phyloP scores from a whole-genome alignment of 2,113 vertebrate genomes.

The Chiloscyllium plagiosum region DNA sequence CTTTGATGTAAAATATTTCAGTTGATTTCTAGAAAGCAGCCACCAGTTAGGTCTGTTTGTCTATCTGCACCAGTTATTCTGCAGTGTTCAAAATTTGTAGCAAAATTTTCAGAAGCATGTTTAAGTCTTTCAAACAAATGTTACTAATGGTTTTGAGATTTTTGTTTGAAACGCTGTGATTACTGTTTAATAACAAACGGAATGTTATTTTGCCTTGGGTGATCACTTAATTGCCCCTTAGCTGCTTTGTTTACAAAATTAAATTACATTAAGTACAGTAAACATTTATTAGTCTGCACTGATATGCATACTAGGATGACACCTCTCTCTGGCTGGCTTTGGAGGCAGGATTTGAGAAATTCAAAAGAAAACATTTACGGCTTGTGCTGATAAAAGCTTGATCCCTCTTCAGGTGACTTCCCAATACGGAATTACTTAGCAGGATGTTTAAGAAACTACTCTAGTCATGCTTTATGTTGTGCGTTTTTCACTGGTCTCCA shows the following conservation, averaged over 20 bases:
- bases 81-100: neutral
- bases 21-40: neutral
- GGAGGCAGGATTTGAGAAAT: neutral
- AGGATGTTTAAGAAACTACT: constrained; percentile 8
- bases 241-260: neutral
- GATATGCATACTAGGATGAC: neutral
- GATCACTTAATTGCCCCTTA: neutral
- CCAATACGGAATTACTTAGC: neutral
- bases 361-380: constrained; percentile 20
- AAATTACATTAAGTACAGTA: neutral
- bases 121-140: neutral
- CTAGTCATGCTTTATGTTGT: neutral
- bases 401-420: constrained; percentile 26
- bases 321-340: neutral
- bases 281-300: neutral
- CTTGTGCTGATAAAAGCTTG: neutral
- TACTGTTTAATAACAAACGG: neutral
- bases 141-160: neutral
- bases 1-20: neutral
- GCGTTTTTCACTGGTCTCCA: neutral
- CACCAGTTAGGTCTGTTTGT: too few species aligned
- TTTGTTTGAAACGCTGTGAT: neutral
- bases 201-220: neutral
- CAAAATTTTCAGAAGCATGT: neutral
- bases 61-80: neutral